Percentiles rank a stretch among this genome's conserved stretches.
phyloP scores from a whole-genome alignment of 2,113 vertebrate genomes.

The Leptobrachium ailaonicum region DNA sequence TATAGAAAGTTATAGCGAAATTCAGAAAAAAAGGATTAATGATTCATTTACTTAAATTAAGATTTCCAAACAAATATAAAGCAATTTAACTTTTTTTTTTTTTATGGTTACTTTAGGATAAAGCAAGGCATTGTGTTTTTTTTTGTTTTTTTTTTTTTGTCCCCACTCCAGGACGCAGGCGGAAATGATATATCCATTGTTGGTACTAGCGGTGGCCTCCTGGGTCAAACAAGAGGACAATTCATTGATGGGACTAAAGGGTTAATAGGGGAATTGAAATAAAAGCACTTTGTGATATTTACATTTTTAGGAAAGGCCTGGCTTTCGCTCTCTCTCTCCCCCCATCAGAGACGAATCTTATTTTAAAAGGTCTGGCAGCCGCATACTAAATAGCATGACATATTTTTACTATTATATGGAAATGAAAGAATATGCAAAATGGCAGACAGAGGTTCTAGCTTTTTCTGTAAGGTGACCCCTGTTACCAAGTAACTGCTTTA shows the following conservation, averaged over 20 bases:
- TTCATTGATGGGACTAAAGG: neutral
- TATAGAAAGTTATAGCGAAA: too few species aligned
- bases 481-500: slow-evolving; percentile 83
- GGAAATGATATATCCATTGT: too few species aligned
- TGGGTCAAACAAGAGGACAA: neutral
- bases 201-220: too few species aligned
- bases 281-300: neutral
- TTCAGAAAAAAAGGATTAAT: too few species aligned
- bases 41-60: too few species aligned
- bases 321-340: too few species aligned
- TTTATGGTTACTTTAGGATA: too few species aligned
- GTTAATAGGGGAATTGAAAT: neutral
- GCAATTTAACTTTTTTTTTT: too few species aligned
- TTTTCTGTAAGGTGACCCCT: slow-evolving; percentile 82
- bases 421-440: slow-evolving; percentile 79
- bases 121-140: neutral
- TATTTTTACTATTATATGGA: slow-evolving; percentile 79
- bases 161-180: neutral
- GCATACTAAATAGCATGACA: slow-evolving; percentile 60
- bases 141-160: slow-evolving; percentile 53
- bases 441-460: slow-evolving; percentile 76
- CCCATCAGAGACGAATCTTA: neutral
- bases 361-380: slow-evolving; percentile 60
- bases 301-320: neutral
- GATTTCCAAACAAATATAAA: too few species aligned